A percentile compares a stretch with the other conserved stretches of the same genome.
These are phyloP conservation scores for Euleptes europaea DNA, from an alignment of 2,113 vertebrate species.

Conservation along the genomic window DNA sequence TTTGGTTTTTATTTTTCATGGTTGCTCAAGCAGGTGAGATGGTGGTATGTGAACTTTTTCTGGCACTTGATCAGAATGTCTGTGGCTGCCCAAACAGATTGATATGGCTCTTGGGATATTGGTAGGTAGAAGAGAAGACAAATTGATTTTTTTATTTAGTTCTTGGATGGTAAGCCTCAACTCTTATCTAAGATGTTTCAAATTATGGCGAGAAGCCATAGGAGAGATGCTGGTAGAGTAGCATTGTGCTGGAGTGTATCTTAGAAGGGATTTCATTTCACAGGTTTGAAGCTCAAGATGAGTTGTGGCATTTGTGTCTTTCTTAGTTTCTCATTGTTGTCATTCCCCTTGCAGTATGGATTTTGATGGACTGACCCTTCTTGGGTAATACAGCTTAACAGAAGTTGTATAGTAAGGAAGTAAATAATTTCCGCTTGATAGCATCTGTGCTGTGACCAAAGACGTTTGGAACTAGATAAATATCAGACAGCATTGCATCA, in stretches of 20 bases:
- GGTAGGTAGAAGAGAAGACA: neutral
- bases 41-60: neutral
- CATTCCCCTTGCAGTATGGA: neutral
- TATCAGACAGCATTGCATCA: neutral
- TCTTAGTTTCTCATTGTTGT: constrained; percentile 35
- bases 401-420: neutral
- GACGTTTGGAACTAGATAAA: constrained; percentile 21
- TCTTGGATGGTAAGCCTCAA: constrained; percentile 40
- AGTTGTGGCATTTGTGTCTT: constrained; percentile 29
- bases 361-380: constrained; percentile 39
- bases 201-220: constrained; percentile 8
- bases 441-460: constrained; percentile 12
- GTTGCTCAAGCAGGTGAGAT: neutral
- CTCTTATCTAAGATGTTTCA: constrained; percentile 19
- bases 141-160: neutral
- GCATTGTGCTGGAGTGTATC: neutral
- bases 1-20: constrained; percentile 13
- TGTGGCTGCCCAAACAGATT: neutral
- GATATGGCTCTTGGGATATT: neutral
- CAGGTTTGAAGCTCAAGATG: constrained; percentile 24
- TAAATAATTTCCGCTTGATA: constrained; percentile 11
- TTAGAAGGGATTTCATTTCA: constrained; percentile 34
- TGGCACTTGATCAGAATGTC: neutral
- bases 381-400: constrained; percentile 22
- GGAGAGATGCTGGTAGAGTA: constrained; percentile 9